Evolutionary conservation across 2,888 invertebrate genomes (phyloP), one percentile per base, ranked within the genome.

Genomic region (Drosophila setosimentum): DNA sequence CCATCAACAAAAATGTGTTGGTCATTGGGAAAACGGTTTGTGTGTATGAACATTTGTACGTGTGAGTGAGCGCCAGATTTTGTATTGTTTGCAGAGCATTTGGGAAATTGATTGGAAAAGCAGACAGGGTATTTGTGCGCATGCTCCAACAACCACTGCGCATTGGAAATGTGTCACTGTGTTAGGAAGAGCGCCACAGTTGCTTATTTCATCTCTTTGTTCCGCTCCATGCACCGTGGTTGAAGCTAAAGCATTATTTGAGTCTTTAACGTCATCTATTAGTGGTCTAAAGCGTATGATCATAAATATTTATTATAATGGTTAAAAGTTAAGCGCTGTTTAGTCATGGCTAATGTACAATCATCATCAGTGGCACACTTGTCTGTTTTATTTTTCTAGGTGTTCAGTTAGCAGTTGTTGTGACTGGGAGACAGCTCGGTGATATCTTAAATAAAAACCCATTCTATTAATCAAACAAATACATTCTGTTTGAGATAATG

Each of bases 81-180:
- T 67, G 45, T 67, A 37, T 45, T 68, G 68, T 29, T 58, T 55
- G 59, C 53, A 59, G 74, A 68, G 75, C 37, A 58, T 57, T 62
- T 53, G 62, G 72, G 60, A 62, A 78, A 73, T 37, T 61, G 29
- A 61, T 64, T 79, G 77, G 78, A 78, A 78, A 76, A 42, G 40
- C 35, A 45, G 62, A 64, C 33, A 54, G 30, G 27, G 29, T 30
- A 24, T 60, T 61, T 48, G 61, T 73, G 89, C 89, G 85, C 85
- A 89, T 81, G 89, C 82, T 49, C 73, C 71, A 72, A 61, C 55
- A 70, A 79, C 62, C 69, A 71, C 61, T 89, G 85, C 82, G 89
- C 89, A 71, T 73, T 81, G 89, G 89, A 86, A 86, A 82, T 86
- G 73, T 88, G 84, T 85, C 89, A 85, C 82, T 85, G 82, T 85